These are phyloP conservation scores for Plecturocebus donacophilus DNA, from an alignment of 2,113 vertebrate species.

Conservation along the genomic window DNA sequence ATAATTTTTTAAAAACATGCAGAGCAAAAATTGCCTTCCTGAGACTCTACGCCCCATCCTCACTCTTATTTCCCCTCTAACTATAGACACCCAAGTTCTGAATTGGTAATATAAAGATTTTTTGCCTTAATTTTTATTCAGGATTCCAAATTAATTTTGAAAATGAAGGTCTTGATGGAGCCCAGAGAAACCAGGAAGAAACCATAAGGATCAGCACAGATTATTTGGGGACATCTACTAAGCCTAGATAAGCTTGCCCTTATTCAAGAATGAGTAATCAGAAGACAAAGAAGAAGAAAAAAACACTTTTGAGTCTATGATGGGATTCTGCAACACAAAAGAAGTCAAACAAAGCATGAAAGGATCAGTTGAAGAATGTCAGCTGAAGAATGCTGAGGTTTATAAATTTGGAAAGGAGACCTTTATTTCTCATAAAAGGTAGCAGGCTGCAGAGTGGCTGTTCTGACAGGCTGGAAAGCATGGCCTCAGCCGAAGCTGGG, in stretches of 20 bases:
- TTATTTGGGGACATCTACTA: background rate
- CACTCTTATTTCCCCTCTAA: background rate
- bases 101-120: background rate
- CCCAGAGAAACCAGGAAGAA: background rate
- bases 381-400: no score
- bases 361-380: background rate
- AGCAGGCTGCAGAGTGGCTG: no score
- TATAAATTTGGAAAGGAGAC: no score
- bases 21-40: background rate
- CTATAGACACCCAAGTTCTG: background rate
- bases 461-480: no score
- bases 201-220: background rate
- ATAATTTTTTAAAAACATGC: background rate
- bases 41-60: background rate
- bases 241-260: background rate
- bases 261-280: background rate
- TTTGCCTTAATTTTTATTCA: background rate
- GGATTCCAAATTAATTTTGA: background rate
- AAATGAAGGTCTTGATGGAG: background rate
- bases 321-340: background rate
- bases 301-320: background rate
- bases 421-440: no score
- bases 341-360: background rate
- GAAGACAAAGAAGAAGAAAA: background rate
- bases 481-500: no score